These are phyloP conservation scores for Pseudorectes ferrugineus DNA, from an alignment of 2,113 vertebrate genomes.

Conservation along the genomic window DNA sequence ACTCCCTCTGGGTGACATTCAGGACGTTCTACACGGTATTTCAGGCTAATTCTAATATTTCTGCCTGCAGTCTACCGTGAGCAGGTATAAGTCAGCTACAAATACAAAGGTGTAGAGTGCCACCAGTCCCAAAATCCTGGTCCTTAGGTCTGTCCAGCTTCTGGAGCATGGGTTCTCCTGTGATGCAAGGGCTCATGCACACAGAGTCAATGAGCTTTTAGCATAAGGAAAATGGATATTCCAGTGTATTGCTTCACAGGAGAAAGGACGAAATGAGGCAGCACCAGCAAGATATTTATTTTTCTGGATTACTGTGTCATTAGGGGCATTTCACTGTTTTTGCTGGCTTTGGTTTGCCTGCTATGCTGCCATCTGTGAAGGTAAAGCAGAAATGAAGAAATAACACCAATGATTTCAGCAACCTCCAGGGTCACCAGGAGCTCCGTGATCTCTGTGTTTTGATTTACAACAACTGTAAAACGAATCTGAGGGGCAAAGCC, in stretches of 20 bases:
- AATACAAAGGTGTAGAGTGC: neutral
- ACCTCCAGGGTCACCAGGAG: neutral
- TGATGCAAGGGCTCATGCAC: neutral
- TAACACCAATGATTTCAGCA: neutral
- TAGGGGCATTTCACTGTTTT: neutral
- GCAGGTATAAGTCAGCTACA: neutral
- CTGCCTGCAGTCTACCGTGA: neutral
- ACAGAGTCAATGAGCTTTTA: neutral
- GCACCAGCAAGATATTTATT: neutral
- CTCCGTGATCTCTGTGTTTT: neutral
- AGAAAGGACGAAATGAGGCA: neutral
- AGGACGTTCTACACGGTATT: fast-evolving
- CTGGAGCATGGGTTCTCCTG: neutral
- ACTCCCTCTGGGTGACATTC: neutral
- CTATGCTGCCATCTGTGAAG: neutral
- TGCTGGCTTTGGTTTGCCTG: neutral
- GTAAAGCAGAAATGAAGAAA: neutral
- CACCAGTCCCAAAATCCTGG: fast-evolving
- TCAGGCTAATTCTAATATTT: neutral
- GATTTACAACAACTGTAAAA: neutral
- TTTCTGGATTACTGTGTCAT: neutral
- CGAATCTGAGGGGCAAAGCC: neutral
- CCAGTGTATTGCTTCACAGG: neutral
- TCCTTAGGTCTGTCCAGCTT: neutral
- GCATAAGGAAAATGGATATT: neutral